A percentile compares a stretch with the other conserved stretches of the same genome.
Evolutionary conservation across 2,113 vertebrate species (phyloP).

Genomic region (Corythornis vintsioides): DNA sequence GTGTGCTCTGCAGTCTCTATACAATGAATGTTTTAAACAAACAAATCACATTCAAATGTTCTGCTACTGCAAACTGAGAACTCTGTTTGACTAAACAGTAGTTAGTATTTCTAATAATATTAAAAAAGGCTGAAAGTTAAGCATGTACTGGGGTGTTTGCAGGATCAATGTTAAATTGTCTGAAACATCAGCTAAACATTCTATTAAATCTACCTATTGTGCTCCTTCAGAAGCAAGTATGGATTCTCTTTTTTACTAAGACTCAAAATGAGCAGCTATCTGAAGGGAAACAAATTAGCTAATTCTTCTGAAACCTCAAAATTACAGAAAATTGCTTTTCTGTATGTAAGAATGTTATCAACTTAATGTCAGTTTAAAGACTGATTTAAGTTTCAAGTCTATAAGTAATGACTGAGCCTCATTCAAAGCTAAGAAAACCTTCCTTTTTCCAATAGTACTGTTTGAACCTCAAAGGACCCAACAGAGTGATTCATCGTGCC

Average conservation of each 20-base stretch:
- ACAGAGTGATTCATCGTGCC: slow-evolving; percentile 9
- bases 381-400: not conserved
- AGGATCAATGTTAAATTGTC: not conserved
- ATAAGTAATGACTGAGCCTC: not conserved
- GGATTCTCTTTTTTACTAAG: not conserved
- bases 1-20: not conserved
- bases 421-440: not conserved
- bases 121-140: not conserved
- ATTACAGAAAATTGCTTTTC: not conserved
- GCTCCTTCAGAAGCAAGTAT: not conserved
- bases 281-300: not conserved
- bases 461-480: not conserved
- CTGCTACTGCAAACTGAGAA: not conserved
- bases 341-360: slow-evolving; percentile 20
- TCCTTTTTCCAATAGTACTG: not conserved
- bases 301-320: slow-evolving; percentile 1
- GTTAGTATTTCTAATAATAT: not conserved
- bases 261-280: not conserved
- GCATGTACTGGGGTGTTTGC: not conserved
- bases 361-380: not conserved
- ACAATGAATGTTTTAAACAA: not conserved
- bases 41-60: not conserved
- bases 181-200: not conserved
- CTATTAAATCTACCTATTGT: not conserved
- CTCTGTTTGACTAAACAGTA: not conserved